Percentiles rank a stretch among this genome's conserved stretches.
These are phyloP conservation scores for Sarcophaga rosellei DNA, from an alignment of 2,888 invertebrate genomes.

Conservation along the genomic window DNA sequence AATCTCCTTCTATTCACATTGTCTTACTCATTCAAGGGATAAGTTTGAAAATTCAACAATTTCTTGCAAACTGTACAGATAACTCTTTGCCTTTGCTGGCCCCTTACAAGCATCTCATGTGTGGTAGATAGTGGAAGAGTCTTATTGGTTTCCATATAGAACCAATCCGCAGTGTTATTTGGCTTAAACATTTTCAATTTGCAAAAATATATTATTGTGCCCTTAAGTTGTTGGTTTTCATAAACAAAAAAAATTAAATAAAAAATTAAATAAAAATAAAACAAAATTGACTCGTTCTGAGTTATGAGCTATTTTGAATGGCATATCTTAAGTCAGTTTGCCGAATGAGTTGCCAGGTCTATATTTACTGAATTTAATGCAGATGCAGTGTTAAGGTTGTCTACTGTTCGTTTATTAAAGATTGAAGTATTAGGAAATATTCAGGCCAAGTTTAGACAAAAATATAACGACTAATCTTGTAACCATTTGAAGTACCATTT, in stretches of 20 bases:
- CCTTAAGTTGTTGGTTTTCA: neutral
- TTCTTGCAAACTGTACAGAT: slow-evolving; percentile 44
- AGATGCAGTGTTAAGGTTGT: no score
- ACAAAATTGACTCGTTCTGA: no score
- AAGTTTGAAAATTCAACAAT: slow-evolving; percentile 66
- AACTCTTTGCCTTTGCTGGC: slow-evolving; percentile 18
- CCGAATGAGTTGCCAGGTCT: no score
- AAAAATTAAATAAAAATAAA: neutral
- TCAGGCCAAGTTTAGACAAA: no score
- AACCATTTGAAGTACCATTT: no score
- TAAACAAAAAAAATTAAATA: neutral
- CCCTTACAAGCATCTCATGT: slow-evolving; percentile 68
- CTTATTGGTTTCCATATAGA: slow-evolving; percentile 18
- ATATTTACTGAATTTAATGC: no score
- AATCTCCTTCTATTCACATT: no score
- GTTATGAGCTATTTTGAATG: no score
- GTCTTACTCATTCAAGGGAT: slow-evolving; percentile 65
- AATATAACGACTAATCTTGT: no score
- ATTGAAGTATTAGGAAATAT: no score
- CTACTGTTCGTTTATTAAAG: no score
- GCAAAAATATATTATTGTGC: neutral
- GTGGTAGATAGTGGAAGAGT: slow-evolving; percentile 60
- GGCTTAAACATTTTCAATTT: slow-evolving; percentile 28
- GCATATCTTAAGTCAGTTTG: no score
- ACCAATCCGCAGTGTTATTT: slow-evolving; percentile 7